phyloP scores from a whole-genome alignment of 2,888 invertebrate genomes.

The Hydropsyche betteni region DNA sequence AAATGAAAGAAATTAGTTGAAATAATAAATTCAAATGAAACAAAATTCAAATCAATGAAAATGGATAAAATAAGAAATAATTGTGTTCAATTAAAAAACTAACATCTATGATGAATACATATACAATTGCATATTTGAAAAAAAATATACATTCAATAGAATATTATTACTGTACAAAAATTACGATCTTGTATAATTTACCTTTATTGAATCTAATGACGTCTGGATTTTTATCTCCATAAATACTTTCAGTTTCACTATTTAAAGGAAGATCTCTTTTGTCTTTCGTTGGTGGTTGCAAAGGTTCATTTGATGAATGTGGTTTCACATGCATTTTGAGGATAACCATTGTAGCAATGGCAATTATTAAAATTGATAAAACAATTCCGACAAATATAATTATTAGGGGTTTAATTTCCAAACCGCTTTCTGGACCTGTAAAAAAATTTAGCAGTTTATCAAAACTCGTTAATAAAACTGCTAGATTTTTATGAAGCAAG shows the following conservation, averaged over 20 bases:
- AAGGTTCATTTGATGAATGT: constrained; percentile 37
- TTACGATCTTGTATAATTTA: constrained; percentile 53
- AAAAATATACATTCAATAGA: constrained; percentile 22
- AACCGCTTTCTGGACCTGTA: constrained; percentile 35
- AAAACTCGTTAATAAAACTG: neutral
- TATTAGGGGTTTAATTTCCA: constrained; percentile 41
- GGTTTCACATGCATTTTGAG: constrained; percentile 36
- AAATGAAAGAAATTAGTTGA: constrained; percentile 18
- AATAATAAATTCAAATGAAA: constrained; percentile 29
- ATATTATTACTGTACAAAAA: neutral
- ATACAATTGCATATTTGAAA: neutral
- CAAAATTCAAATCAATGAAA: constrained; percentile 12
- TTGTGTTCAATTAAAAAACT: neutral
- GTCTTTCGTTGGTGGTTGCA: constrained; percentile 41
- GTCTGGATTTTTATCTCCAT: constrained; percentile 64
- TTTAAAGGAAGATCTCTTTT: constrained; percentile 40
- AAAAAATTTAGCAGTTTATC: constrained; percentile 11
- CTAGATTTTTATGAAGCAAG: neutral
- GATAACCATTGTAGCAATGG: constrained; percentile 31
- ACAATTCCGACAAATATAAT: constrained; percentile 42
- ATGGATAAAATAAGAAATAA: constrained; percentile 6
- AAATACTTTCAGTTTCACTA: constrained; percentile 49
- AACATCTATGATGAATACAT: neutral
- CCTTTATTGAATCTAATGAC: constrained; percentile 73
- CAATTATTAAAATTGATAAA: constrained; percentile 39